Percentiles rank a stretch among this genome's conserved stretches.
Evolutionary conservation across 1,140 invertebrate genomes (phyloP).

Genomic region (Hermatobates lingyangjiaoensis): DNA sequence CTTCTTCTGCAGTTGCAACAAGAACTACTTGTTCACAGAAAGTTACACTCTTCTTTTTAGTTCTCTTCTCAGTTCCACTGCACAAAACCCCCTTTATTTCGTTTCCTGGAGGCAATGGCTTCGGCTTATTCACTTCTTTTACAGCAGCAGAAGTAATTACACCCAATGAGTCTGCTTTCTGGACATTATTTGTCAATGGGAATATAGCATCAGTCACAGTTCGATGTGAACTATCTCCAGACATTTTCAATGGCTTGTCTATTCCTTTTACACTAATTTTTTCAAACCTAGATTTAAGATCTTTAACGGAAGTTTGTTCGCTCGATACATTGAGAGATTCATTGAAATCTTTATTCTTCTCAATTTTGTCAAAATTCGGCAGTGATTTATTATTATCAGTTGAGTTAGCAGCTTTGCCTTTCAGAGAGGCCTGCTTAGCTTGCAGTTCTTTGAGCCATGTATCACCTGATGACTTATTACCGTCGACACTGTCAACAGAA

Average conservation of each 20-base stretch:
- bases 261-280: conserved; percentile 28
- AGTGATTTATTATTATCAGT: neutral
- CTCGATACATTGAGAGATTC: too few relatives aligned
- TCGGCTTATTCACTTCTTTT: neutral
- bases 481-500: conserved; percentile 22
- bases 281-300: conserved; percentile 69
- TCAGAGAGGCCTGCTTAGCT: conserved; percentile 39
- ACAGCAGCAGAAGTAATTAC: neutral
- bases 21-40: conserved; percentile 85
- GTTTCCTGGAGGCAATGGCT: neutral
- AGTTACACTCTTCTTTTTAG: conserved; percentile 79
- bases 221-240: neutral
- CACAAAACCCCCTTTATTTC: conserved; percentile 9
- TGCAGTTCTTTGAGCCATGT: conserved; percentile 59
- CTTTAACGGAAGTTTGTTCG: conserved; percentile 43
- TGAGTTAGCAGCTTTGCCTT: conserved; percentile 6
- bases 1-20: conserved; percentile 76
- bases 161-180: neutral
- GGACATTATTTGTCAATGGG: neutral
- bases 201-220: neutral
- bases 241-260: conserved; percentile 6
- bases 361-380: neutral
- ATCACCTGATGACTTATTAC: conserved; percentile 25
- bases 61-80: conserved; percentile 23
- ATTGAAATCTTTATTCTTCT: too few relatives aligned